These are phyloP conservation scores for Raphicerus campestris DNA, from an alignment of 2,113 vertebrate species.

Conservation along the genomic window DNA sequence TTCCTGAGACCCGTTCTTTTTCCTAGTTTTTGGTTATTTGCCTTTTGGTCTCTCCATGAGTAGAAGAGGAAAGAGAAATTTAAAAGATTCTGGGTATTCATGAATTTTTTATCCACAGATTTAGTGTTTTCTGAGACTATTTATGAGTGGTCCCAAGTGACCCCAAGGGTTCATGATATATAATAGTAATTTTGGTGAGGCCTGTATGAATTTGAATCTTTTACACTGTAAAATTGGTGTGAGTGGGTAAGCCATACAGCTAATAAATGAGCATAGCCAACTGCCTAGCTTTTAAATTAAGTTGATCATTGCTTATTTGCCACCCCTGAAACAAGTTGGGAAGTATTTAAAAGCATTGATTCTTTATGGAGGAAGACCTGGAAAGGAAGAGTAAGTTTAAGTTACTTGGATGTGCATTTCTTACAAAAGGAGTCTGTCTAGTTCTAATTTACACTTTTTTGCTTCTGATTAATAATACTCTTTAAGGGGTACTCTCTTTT, in stretches of 20 bases:
- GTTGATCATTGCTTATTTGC: not conserved
- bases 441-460: not conserved
- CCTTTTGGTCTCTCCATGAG: not conserved
- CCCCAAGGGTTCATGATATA: not conserved
- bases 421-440: not conserved
- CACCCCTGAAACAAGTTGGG: not conserved
- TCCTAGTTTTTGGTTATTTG: not conserved
- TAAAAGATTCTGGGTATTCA: not conserved
- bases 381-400: not conserved
- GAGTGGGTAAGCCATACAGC: not conserved
- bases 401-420: not conserved
- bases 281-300: not conserved
- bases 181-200: not conserved
- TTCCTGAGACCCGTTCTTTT: not conserved
- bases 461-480: not conserved
- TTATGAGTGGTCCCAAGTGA: not conserved
- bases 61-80: conserved; percentile 4
- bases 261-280: not conserved
- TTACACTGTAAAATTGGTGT: not conserved
- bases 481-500: not conserved
- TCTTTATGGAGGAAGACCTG: not conserved
- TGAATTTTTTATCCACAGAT: not conserved
- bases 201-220: not conserved
- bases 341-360: not conserved
- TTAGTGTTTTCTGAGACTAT: not conserved